These are phyloP conservation scores for Nipponia nippon DNA, from an alignment of 2,113 vertebrate species.

Conservation along the genomic window DNA sequence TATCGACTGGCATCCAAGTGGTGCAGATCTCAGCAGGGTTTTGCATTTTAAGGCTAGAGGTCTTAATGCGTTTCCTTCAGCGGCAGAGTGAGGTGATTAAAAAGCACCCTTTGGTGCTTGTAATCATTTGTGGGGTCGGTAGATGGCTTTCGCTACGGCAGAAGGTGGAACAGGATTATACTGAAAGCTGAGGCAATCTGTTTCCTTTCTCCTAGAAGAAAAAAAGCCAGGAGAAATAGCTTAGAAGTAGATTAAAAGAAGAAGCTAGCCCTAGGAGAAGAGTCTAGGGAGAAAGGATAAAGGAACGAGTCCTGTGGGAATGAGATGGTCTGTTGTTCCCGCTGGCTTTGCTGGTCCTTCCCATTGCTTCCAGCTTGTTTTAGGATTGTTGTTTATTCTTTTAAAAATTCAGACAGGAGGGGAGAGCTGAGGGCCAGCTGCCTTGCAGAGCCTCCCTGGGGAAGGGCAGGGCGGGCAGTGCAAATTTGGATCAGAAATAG, in stretches of 20 bases:
- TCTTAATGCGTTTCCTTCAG: neutral
- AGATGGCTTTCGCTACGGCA: neutral
- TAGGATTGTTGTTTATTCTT: neutral
- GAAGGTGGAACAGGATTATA: neutral
- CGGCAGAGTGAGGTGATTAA: neutral
- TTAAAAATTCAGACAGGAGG: neutral
- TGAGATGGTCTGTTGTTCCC: neutral
- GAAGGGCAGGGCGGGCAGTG: neutral
- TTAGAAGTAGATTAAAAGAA: slow-evolving; percentile 1
- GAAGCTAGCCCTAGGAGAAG: neutral
- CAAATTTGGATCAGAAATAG: neutral
- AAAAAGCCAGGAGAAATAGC: neutral
- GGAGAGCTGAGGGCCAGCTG: neutral
- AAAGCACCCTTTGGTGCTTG: neutral
- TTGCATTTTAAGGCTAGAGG: neutral
- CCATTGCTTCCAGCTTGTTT: neutral
- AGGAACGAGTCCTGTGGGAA: neutral
- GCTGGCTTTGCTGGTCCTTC: neutral
- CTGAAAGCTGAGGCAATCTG: neutral
- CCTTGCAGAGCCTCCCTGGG: neutral
- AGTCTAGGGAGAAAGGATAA: neutral
- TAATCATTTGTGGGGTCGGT: neutral
- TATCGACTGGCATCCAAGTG: neutral
- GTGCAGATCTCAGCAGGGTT: neutral
- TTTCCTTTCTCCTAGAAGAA: neutral